A percentile compares a stretch with the other conserved stretches of the same genome.
phyloP scores from a whole-genome alignment of 2,797 vertebrate genomes.

The Lophius americanus region DNA sequence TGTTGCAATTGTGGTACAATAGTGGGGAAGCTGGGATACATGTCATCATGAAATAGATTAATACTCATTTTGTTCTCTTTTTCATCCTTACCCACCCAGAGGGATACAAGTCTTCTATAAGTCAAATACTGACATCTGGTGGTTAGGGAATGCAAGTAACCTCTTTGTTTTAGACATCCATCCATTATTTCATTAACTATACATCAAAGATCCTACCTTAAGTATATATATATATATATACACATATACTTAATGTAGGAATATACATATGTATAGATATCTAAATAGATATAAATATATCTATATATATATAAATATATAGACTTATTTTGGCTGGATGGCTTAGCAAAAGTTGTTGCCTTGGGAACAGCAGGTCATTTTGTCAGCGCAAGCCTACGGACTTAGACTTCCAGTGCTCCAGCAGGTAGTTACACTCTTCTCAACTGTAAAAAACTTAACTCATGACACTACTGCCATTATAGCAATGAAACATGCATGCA shows the following conservation, averaged over 20 bases:
- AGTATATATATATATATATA: neutral
- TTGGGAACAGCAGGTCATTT: too few species aligned
- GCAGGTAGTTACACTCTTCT: too few species aligned
- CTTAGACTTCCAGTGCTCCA: too few species aligned
- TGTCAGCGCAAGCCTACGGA: too few species aligned
- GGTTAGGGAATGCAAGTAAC: constrained; percentile 27
- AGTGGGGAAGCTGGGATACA: constrained; percentile 7
- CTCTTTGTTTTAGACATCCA: neutral
- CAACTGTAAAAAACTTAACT: too few species aligned
- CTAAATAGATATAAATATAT: too few species aligned
- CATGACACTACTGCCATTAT: too few species aligned
- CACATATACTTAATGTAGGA: too few species aligned
- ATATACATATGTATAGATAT: neutral
- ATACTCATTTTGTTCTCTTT: neutral
- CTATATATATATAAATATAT: too few species aligned
- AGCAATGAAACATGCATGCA: too few species aligned
- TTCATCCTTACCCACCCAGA: neutral
- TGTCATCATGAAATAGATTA: constrained; percentile 17
- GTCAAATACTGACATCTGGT: constrained; percentile 76
- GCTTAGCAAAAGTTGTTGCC: too few species aligned
- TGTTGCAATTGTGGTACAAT: constrained; percentile 22
- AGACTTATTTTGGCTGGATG: too few species aligned
- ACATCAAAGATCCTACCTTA: neutral
- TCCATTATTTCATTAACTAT: neutral
- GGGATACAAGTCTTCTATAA: constrained; percentile 4